Conservation (phyloP, 2,797 vertebrate species). For the Myotis pilosus region DNA sequence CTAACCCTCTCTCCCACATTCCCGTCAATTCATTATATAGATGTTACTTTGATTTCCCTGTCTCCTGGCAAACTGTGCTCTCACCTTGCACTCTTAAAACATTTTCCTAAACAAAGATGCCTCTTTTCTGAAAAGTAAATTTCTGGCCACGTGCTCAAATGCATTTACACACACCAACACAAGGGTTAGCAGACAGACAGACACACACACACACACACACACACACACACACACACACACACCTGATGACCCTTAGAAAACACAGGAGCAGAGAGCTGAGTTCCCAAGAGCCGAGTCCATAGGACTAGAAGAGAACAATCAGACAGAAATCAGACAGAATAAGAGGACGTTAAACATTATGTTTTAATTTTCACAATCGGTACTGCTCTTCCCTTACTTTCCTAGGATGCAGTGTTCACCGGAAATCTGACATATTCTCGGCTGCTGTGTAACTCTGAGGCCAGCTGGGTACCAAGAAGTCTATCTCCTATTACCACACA, state of each 20-base stretch:
- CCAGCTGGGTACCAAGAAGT: neutral
- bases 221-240: no score
- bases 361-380: neutral
- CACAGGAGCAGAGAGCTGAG: neutral
- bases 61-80: neutral
- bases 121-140: neutral
- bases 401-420: neutral
- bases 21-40: neutral
- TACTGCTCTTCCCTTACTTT: neutral
- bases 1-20: neutral
- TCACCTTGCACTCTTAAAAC: neutral
- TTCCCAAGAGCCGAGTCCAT: neutral
- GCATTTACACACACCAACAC: neutral
- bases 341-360: neutral
- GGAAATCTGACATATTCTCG: neutral
- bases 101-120: conserved; percentile 36
- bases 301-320: neutral
- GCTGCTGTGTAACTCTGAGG: neutral
- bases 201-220: neutral
- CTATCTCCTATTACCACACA: neutral
- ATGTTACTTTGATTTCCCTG: neutral
- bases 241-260: neutral
- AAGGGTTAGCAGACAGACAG: no score
- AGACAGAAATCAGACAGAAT: neutral
- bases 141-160: neutral